These are phyloP conservation scores for Hyposoter dolosus DNA, from an alignment of 2,888 invertebrate species.

Conservation along the genomic window DNA sequence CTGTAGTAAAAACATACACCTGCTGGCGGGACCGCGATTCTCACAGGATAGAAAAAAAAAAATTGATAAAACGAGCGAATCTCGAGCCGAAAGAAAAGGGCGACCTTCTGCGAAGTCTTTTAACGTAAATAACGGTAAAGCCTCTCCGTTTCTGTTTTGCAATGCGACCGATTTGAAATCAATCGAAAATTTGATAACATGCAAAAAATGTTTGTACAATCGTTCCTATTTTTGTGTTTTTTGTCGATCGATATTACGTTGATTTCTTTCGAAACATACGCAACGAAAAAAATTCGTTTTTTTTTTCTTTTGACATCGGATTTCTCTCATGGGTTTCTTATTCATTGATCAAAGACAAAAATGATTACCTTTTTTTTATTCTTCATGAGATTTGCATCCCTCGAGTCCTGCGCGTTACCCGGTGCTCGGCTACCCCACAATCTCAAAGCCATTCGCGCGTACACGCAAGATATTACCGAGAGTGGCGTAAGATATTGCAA, in stretches of 20 bases:
- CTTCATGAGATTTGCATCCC: conserved; percentile 92
- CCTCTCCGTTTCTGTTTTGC: neutral
- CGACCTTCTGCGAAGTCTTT: neutral
- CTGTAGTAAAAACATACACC: neutral
- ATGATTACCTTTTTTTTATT: conserved; percentile 92
- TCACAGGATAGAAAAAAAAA: neutral
- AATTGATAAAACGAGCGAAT: neutral
- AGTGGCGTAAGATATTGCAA: conserved; percentile 92
- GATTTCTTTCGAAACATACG: no score
- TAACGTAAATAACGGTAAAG: neutral
- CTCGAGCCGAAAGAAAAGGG: neutral
- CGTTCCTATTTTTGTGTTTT: no score
- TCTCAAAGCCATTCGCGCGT: conserved; percentile 92
- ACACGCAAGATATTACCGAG: conserved; percentile 92
- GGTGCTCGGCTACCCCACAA: conserved; percentile 93
- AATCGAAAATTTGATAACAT: neutral
- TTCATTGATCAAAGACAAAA: neutral
- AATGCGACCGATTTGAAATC: neutral
- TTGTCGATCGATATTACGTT: no score
- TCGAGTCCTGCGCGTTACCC: conserved; percentile 91
- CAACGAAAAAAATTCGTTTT: neutral
- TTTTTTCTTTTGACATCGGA: neutral
- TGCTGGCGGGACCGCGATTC: neutral
- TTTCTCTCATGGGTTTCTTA: neutral
- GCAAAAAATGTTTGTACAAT: no score